phyloP scores from a whole-genome alignment of 1,140 invertebrate species.

The Hylaeus volcanicus region DNA sequence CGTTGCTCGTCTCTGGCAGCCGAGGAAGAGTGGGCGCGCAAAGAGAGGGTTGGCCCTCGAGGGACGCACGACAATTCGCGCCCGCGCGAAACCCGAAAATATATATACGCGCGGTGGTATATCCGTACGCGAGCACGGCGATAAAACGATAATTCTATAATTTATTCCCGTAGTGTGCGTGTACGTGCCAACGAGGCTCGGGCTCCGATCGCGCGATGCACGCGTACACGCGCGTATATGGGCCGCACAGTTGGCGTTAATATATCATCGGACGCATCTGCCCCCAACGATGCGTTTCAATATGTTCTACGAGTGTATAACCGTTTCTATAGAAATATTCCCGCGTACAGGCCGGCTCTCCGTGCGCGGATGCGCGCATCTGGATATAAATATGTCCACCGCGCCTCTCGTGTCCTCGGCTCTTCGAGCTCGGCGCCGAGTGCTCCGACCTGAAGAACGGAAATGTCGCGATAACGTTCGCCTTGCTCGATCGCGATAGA shows the following conservation, averaged over 20 bases:
- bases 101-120: slow-evolving; percentile 34
- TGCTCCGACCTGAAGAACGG: neutral
- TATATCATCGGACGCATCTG: slow-evolving; percentile 81
- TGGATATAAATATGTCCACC: slow-evolving; percentile 33
- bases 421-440: neutral
- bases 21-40: slow-evolving; percentile 11
- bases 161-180: slow-evolving; percentile 74
- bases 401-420: neutral
- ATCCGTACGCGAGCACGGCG: slow-evolving; percentile 60
- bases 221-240: slow-evolving; percentile 57
- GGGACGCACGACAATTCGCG: slow-evolving; percentile 70
- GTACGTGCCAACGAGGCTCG: slow-evolving; percentile 12
- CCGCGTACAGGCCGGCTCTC: slow-evolving; percentile 37
- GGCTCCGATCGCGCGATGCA: slow-evolving; percentile 18
- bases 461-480: neutral
- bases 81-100: slow-evolving; percentile 58
- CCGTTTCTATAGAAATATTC: slow-evolving; percentile 78
- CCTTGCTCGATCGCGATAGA: no score
- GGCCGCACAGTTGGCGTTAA: slow-evolving; percentile 80
- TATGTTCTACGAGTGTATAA: slow-evolving; percentile 76
- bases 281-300: slow-evolving; percentile 78
- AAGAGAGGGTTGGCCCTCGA: slow-evolving; percentile 40
- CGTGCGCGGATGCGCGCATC: slow-evolving; percentile 18
- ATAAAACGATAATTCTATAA: slow-evolving; percentile 81
- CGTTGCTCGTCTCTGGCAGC: no score